Base-by-base conservation (phyloP, 2,888 invertebrate genomes). In the Busseola fusca region DNA sequence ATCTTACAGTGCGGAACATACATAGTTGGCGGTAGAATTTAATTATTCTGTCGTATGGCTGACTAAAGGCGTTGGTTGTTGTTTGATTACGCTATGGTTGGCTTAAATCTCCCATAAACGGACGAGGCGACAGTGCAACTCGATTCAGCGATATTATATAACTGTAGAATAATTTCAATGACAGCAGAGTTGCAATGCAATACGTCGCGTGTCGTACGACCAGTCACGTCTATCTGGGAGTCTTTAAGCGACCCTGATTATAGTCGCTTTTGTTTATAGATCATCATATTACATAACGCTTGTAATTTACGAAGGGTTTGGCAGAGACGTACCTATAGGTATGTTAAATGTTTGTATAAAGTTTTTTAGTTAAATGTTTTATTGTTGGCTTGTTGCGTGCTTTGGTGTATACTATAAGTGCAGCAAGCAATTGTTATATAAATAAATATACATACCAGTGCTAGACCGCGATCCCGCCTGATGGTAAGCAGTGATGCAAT, bases 1-100 rank as follows among this genome's bases (percentile, higher is more conserved):
- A 81, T 18, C 42, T 56, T 76, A 48, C 30, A 42, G 50, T 30
- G 57, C 45, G 50, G 57, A 80, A 34, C 5, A 3, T n/a, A 79
- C 56, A 25, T 16, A 30, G 16, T 40, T 59, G 52, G 21, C 30
- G 45, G 72, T 50, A 21, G 42, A 52, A 58, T 50, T 54, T 9
- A 62, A 73, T 73, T 57, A 73, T 25, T 74, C 45, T 50, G n/a
- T 52, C 16, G 21, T 9, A 37, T 12, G 4, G 57, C 6, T 54
- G 70, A 57, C 4, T 76, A 68, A n/a, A 45, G 21, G n/a, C 12
- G 40, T 12, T 40, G 40, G 40, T 40, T 12, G 40, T 40, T 40
- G 12, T 10, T 12, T 12, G 40, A 40, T 40, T 40, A 40, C 12
- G 40, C 40, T 5, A 37, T 12, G 3, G 50, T 6, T 54, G 70